Evolutionary conservation across 1,140 invertebrate species (phyloP).

Genomic region (Drosophila asahinai): DNA sequence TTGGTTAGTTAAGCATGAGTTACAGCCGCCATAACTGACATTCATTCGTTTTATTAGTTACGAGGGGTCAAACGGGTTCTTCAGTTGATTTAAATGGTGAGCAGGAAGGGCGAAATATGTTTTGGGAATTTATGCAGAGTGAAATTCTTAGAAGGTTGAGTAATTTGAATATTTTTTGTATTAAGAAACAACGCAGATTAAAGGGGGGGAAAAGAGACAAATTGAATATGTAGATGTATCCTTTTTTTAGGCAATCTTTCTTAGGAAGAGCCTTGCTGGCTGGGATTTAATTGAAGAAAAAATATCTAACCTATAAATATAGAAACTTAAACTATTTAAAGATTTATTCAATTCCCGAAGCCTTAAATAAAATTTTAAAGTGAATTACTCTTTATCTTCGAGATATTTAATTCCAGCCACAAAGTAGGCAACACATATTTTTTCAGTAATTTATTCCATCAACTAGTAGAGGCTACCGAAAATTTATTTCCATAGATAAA

Average conservation of each 20-base stretch:
- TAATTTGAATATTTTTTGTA: slow-evolving; percentile 14
- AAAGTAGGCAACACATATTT: background rate
- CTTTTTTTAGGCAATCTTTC: background rate
- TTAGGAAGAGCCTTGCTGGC: no score
- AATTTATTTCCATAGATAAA: background rate
- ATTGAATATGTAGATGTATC: background rate
- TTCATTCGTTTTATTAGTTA: slow-evolving; percentile 19
- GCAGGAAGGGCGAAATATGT: background rate
- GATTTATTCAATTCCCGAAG: background rate
- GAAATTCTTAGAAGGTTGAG: slow-evolving; percentile 8
- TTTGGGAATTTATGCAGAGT: slow-evolving; percentile 13
- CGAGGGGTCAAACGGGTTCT: slow-evolving; percentile 5
- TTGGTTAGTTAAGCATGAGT: slow-evolving; percentile 32
- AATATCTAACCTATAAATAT: no score
- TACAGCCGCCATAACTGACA: slow-evolving; percentile 15
- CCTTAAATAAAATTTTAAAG: background rate
- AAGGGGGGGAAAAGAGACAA: background rate
- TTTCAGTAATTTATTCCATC: background rate
- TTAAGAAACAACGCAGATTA: background rate
- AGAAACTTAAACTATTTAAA: no score
- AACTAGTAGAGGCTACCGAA: background rate
- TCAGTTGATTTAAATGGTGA: slow-evolving; percentile 3
- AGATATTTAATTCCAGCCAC: background rate
- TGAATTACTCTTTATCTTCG: background rate
- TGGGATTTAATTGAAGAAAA: no score